A percentile compares a stretch with the other conserved stretches of the same genome.
These are phyloP conservation scores for Penaeus indicus DNA, from an alignment of 1,140 invertebrate species.

Conservation along the genomic window DNA sequence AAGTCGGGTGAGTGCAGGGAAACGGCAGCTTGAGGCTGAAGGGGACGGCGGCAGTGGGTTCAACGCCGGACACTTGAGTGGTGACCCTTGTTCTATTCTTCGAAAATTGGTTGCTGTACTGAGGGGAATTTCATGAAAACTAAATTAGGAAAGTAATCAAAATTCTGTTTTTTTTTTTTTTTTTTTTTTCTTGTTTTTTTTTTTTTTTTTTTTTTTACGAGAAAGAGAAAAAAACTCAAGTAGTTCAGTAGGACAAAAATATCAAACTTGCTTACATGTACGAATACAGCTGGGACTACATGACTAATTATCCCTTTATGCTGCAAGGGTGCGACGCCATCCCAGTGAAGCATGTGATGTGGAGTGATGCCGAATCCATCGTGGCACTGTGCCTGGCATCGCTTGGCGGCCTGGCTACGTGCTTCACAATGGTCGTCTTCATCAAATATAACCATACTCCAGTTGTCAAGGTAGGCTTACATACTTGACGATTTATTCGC, in stretches of 20 bases:
- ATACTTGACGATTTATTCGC: conserved; percentile 67
- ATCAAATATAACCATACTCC: conserved; percentile 79
- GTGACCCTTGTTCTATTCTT: too few species aligned
- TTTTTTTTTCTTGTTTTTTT: too few species aligned
- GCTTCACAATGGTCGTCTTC: conserved; percentile 76
- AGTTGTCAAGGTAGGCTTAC: conserved; percentile 77
- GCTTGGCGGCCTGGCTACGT: conserved; percentile 77
- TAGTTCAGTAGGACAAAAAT: too few species aligned
- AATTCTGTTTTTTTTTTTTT: too few species aligned
- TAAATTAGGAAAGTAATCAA: too few species aligned
- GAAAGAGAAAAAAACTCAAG: too few species aligned
- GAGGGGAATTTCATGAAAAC: too few species aligned
- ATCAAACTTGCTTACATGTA: neutral
- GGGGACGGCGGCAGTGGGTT: too few species aligned
- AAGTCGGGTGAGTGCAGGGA: conserved; percentile 74
- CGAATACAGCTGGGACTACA: neutral
- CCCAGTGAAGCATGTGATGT: conserved; percentile 74
- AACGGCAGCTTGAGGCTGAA: too few species aligned
- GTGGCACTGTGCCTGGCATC: conserved; percentile 76
- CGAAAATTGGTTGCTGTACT: too few species aligned
- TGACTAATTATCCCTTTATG: neutral
- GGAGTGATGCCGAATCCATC: conserved; percentile 75
- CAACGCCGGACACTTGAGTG: too few species aligned
- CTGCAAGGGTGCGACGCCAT: conserved; percentile 75
- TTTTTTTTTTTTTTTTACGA: too few species aligned